Evolutionary conservation across 2,113 vertebrate genomes (phyloP).

Genomic region (Perca schrenkii): DNA sequence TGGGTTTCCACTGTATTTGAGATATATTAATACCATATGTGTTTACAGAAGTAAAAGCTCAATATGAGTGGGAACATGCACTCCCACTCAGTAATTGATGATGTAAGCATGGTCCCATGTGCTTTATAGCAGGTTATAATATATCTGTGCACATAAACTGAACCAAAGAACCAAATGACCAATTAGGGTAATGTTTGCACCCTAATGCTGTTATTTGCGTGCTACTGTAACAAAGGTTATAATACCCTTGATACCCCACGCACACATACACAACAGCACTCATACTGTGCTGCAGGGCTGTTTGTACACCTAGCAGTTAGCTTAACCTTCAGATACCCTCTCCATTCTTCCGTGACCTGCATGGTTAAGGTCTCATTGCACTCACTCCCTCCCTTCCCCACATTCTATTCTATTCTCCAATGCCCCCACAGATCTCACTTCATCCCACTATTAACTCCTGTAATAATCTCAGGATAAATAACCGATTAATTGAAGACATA

Average conservation of each 20-base stretch:
- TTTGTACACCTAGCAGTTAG: slow-evolving; percentile 66
- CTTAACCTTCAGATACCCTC: slow-evolving; percentile 55
- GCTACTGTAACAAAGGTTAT: slow-evolving; percentile 48
- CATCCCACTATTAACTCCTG: background rate
- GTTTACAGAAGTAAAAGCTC: slow-evolving; percentile 9
- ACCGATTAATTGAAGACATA: background rate
- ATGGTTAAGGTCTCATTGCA: slow-evolving; percentile 15
- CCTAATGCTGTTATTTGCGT: slow-evolving; percentile 42
- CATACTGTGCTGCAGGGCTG: background rate
- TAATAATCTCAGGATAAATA: slow-evolving; percentile 8
- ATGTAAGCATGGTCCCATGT: background rate
- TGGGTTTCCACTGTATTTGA: background rate
- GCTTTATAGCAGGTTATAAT: slow-evolving; percentile 34
- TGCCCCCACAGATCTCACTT: background rate
- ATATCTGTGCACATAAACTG: slow-evolving; percentile 38
- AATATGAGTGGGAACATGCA: slow-evolving; percentile 1
- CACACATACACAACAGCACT: background rate
- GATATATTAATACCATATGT: background rate
- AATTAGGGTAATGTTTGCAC: slow-evolving; percentile 49
- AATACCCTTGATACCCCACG: slow-evolving; percentile 43
- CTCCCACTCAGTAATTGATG: slow-evolving; percentile 19
- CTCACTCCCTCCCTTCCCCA: background rate
- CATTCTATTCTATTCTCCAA: background rate
- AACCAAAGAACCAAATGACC: slow-evolving; percentile 44
- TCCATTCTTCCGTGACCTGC: slow-evolving; percentile 26